phyloP scores from a whole-genome alignment of 1,140 invertebrate genomes.

The Brevipalpus yothersi region DNA sequence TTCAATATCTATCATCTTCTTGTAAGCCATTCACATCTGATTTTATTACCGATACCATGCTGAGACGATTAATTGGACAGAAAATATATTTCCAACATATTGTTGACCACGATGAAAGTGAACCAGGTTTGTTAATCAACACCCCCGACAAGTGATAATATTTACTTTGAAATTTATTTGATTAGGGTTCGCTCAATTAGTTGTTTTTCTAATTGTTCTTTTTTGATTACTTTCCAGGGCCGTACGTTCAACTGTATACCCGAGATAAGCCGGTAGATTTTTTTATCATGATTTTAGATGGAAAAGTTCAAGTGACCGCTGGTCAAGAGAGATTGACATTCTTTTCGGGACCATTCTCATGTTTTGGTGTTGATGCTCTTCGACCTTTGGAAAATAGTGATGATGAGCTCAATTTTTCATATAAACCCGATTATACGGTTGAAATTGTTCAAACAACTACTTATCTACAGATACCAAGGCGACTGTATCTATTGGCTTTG shows the following conservation, averaged over 20 bases:
- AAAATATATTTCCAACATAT: conserved; percentile 39
- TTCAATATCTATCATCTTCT: conserved; percentile 67
- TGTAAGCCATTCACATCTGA: conserved; percentile 65
- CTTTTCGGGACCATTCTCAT: conserved; percentile 81
- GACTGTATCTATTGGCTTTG: conserved; percentile 13
- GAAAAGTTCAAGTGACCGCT: conserved; percentile 44
- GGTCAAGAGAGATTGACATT: conserved; percentile 59
- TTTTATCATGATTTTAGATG: conserved; percentile 78
- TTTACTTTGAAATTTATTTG: not conserved
- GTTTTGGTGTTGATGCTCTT: conserved; percentile 53
- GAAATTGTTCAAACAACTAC: conserved; percentile 21
- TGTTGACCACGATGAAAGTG: not conserved
- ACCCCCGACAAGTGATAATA: not conserved
- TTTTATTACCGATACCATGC: conserved; percentile 57
- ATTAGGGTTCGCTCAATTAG: not conserved
- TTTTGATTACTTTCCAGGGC: not conserved
- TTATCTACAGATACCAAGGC: conserved; percentile 14
- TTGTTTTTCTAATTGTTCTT: not conserved
- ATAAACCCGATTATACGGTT: conserved; percentile 61
- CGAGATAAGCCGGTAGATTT: conserved; percentile 35
- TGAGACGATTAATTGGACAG: conserved; percentile 62
- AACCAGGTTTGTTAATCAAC: not conserved
- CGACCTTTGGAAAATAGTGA: conserved; percentile 11
- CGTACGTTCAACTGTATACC: conserved; percentile 12
- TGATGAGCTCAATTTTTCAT: not conserved